Evolutionary conservation across 2,797 vertebrate genomes (phyloP), one percentile per base, ranked within the genome.

Genomic region (Danio kyathit): DNA sequence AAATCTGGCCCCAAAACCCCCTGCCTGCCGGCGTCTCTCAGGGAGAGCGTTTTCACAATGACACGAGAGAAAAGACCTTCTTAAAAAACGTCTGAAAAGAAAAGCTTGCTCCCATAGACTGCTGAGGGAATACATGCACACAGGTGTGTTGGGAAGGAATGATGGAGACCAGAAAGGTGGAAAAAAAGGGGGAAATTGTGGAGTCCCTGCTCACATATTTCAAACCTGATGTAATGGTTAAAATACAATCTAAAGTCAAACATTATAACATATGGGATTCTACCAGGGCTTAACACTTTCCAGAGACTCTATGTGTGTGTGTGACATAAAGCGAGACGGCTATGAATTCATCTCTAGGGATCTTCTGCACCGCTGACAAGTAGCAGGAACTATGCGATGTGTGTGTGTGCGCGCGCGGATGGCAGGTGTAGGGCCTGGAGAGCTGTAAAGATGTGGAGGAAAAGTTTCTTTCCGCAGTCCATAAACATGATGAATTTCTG

Each of bases 101-200:
- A 93, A 93, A 92, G 88, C 83, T 78, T 67, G 73, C 86, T 92
- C 63, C 89, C 90, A 89, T 92, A 86, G 84, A 84, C 74, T 70
- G 82, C 76, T 66, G 87, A 87, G 90, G 90, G 92, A 94, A 94
- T 93, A 94, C 94, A 93, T 93, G 83, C 84, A 93, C 93, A 93
- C 95, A 96, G 96, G 95, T 96, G 95, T 91, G 89, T 90, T 90
- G 90, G 87, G 83, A 80, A 83, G 51, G 89, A 89, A 51, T 38
- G 65, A 91, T 90, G 83, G 80, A 87, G 46, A 88, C 87, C 89
- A 82, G 89, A 87, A 89, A 89, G 87, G 69, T 41, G 44, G 49
- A 29, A 51, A 67, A 29, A 29, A 29, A 69, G 72, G 17, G 59
- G 76, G 29, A 46, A 66, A 17, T 65, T 3, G 17, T 16, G 48